phyloP scores from a whole-genome alignment of 1,140 invertebrate species.

The Bombyx mori region DNA sequence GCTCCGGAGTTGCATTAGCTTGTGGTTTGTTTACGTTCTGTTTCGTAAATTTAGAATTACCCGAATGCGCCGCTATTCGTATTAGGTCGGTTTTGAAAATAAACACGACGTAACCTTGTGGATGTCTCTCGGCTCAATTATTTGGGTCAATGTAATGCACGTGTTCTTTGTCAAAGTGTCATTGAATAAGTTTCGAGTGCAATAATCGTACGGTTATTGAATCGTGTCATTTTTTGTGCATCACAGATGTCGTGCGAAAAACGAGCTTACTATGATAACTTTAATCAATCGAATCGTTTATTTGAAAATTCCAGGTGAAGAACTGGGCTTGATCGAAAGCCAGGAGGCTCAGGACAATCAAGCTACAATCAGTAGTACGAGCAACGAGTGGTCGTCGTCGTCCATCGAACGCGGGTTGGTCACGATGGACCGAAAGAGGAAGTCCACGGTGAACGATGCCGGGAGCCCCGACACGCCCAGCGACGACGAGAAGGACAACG shows the following conservation, averaged over 20 bases:
- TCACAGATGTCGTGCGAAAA: no score
- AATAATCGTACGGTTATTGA: conserved; percentile 1
- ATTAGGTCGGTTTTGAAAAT: conserved; percentile 62
- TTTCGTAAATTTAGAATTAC: conserved; percentile 58
- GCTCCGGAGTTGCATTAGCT: conserved; percentile 33
- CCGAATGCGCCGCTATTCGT: conserved; percentile 46
- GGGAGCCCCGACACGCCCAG: conserved; percentile 38
- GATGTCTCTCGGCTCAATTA: conserved; percentile 47
- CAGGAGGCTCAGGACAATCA: conserved; percentile 51
- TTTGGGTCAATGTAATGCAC: conserved; percentile 64
- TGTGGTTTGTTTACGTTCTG: conserved; percentile 64
- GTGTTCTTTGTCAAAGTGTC: conserved; percentile 44
- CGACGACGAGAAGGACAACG: conserved; percentile 45
- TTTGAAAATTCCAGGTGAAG: conserved; percentile 51
- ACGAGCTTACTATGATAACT: no score
- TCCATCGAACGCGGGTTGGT: conserved; percentile 47
- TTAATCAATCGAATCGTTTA: no score
- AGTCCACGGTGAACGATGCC: conserved; percentile 47
- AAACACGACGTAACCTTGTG: conserved; percentile 57
- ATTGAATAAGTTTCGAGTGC: conserved; percentile 11
- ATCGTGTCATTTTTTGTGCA: background rate
- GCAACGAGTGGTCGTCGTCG: conserved; percentile 53
- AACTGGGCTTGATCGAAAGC: conserved; percentile 57
- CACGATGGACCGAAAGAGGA: conserved; percentile 51
- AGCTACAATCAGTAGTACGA: conserved; percentile 42